Evolutionary conservation across 2,888 invertebrate genomes (phyloP), one percentile per base, ranked within the genome.

Genomic region (Chrysina gloriosa): DNA sequence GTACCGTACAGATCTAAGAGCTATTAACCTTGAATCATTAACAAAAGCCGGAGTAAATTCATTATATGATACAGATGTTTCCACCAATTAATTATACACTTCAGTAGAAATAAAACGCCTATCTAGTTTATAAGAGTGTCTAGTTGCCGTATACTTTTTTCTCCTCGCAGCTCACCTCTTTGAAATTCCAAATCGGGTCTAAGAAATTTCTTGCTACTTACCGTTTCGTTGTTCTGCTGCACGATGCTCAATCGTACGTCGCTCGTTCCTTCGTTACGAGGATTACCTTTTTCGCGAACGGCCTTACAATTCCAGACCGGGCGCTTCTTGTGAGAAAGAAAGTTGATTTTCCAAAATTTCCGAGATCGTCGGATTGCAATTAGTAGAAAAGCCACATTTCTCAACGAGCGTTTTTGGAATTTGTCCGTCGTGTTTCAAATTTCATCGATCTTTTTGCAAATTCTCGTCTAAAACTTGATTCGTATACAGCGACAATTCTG

Each of bases 11-110:
- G 21, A 36, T 34, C 56, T n/a, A 36, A 6, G 25, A 25, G 25
- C 56, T 23, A 39, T 11, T 58, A 58, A 58, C 58, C 42, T 58
- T 58, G 58, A 58, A 58, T 58, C 39, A 42, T 58, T 58, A 58
- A 58, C 42, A 58, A 58, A 58, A 58, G 23, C 39, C 25, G 3
- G 25, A 42, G 56, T 39, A 58, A 58, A 36, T 39, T 2, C 58
- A 58, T 58, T 58, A 25, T 42, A 42, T 58, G 58, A 58, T 58
- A 58, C 58, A 58, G 58, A 58, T 58, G 58, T 58, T 58, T 58
- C 58, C 58, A 58, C 42, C 58, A 58, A 42, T 58, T 58, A 58
- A 58, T 58, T 58, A 58, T 42, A 14, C 9, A 42, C 58, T 58
- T 58, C 58, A 14, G 25, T 39, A 39, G 58, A 42, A 58, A 39